Evolutionary conservation across 2,888 invertebrate species (phyloP).

Genomic region (Cyclophora punctaria): DNA sequence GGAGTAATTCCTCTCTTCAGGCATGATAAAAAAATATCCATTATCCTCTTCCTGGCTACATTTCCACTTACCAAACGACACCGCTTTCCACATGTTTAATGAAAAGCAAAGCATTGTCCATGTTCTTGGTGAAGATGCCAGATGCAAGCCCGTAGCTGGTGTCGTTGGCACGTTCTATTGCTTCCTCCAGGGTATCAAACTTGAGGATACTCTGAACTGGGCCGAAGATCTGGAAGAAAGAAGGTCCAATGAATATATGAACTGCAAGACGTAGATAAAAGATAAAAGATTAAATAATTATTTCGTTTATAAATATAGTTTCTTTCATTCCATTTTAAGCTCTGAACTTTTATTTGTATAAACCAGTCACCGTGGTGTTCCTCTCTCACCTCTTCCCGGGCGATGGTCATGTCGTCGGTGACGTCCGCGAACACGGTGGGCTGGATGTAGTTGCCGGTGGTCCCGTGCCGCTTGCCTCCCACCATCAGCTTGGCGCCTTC

Average conservation of each 20-base stretch:
- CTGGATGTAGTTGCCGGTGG: conserved; percentile 82
- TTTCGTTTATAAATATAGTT: background rate
- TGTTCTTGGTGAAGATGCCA: conserved; percentile 85
- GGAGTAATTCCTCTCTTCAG: too few relatives aligned
- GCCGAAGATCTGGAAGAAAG: conserved; percentile 83
- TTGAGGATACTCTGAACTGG: conserved; percentile 91
- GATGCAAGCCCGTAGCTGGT: conserved; percentile 89
- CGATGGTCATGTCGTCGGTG: conserved; percentile 83
- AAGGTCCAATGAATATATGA: background rate
- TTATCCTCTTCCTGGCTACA: background rate
- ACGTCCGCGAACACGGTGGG: conserved; percentile 87
- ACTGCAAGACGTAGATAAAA: too few relatives aligned
- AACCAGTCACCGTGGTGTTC: too few relatives aligned
- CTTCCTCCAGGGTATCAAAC: conserved; percentile 86
- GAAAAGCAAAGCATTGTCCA: conserved; percentile 84
- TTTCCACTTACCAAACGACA: conserved; percentile 78
- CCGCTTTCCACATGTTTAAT: conserved; percentile 85
- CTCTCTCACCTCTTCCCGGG: conserved; percentile 79
- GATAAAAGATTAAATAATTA: too few relatives aligned
- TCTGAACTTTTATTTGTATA: too few relatives aligned
- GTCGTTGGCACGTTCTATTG: conserved; percentile 86
- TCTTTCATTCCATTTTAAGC: too few relatives aligned
- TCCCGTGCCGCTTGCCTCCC: conserved; percentile 80
- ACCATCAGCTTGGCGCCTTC: conserved; percentile 86
- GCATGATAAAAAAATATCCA: too few relatives aligned